Conservation (phyloP, 2,888 invertebrate genomes). For the Phyllotreta striolata region DNA sequence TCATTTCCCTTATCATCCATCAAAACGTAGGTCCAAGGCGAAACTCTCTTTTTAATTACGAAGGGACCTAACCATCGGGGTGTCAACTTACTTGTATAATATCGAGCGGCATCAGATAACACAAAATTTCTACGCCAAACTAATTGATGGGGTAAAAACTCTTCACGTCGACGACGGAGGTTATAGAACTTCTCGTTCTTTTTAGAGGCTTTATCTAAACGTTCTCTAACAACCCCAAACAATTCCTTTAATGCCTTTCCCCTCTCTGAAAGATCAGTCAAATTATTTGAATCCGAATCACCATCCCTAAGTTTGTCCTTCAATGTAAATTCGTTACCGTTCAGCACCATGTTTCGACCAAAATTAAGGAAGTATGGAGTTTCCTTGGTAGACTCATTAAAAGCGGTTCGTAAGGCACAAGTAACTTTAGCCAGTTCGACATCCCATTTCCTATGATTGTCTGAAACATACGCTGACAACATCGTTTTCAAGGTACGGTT, state of each 20-base stretch:
- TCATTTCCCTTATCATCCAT: slow-evolving; percentile 25
- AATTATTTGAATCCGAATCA: not conserved
- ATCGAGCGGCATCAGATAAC: slow-evolving; percentile 33
- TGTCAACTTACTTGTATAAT: slow-evolving; percentile 36
- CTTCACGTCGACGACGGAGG: slow-evolving; percentile 20
- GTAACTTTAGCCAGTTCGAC: slow-evolving; percentile 21
- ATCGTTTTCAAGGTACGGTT: slow-evolving; percentile 20
- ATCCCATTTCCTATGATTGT: slow-evolving; percentile 30
- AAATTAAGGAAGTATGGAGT: slow-evolving; percentile 29
- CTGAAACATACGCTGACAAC: slow-evolving; percentile 21
- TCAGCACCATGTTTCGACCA: slow-evolving; percentile 16
- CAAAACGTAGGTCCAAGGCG: slow-evolving; percentile 37
- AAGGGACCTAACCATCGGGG: slow-evolving; percentile 36
- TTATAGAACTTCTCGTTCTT: slow-evolving; percentile 23
- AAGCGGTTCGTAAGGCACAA: slow-evolving; percentile 27
- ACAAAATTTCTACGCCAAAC: slow-evolving; percentile 32
- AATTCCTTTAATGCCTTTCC: slow-evolving; percentile 3
- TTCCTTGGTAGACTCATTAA: slow-evolving; percentile 15
- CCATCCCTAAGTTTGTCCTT: not conserved
- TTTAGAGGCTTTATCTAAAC: slow-evolving; percentile 20
- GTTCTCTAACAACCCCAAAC: slow-evolving; percentile 14
- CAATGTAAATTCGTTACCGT: not conserved
- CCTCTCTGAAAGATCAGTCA: not conserved
- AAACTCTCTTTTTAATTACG: slow-evolving; percentile 21
- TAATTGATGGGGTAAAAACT: slow-evolving; percentile 11